Evolutionary conservation across 2,888 invertebrate genomes (phyloP).

Genomic region (Loripinus fragilis): DNA sequence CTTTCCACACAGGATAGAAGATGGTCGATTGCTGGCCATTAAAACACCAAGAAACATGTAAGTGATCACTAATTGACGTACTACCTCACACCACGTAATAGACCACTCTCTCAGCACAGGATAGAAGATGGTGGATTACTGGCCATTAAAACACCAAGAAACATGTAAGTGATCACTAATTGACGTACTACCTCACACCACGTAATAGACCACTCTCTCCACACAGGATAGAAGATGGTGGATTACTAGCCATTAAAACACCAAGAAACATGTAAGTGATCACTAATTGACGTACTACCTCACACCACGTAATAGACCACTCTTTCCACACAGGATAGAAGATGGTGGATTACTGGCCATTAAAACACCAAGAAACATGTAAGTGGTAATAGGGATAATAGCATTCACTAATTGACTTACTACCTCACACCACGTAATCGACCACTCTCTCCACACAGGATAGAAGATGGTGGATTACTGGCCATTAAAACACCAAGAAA

Average conservation of each 20-base stretch:
- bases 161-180: constrained; percentile 48
- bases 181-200: too few species aligned
- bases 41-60: constrained; percentile 53
- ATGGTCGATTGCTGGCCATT: constrained; percentile 55
- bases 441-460: too few species aligned
- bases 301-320: constrained; percentile 59
- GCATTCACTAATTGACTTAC: too few species aligned
- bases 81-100: constrained; percentile 66
- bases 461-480: too few species aligned
- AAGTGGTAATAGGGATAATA: too few species aligned
- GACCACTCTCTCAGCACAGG: constrained; percentile 29
- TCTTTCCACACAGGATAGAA: constrained; percentile 16
- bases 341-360: constrained; percentile 52
- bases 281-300: constrained; percentile 70
- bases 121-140: constrained; percentile 48
- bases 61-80: too few species aligned
- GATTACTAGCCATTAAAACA: too few species aligned
- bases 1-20: constrained; percentile 21
- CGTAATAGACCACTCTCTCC: too few species aligned
- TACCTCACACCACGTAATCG: too few species aligned
- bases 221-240: too few species aligned
- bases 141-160: constrained; percentile 50
- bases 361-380: constrained; percentile 52
- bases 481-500: too few species aligned
- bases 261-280: too few species aligned